Evolutionary conservation across 2,888 invertebrate genomes (phyloP), one percentile per base, ranked within the genome.

Genomic region (Heliothis peltigera): DNA sequence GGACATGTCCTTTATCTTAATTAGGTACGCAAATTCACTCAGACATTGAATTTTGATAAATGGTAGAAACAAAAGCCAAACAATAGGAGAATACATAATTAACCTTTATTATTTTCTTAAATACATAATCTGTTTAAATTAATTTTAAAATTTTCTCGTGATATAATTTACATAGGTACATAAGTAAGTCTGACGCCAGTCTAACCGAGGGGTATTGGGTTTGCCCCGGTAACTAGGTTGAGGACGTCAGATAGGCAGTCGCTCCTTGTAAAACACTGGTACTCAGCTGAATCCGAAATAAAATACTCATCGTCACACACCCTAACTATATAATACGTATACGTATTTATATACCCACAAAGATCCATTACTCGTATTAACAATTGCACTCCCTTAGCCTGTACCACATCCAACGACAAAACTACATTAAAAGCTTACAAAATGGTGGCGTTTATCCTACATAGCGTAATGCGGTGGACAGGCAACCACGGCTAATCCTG

Each of bases 401-500:
- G 52, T 44, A 62, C 57, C 43, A 2, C 1, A 25, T 12, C 6
- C 42, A 25, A 22, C 73, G 19, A 55, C 42, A 70, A 35, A 70
- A 39, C 60, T 67, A 70, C 54, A 70, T 67, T 59, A 70, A 74
- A 74, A 70, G 68, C 54, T 55, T 67, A 59, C 49, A 67, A 66
- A 28, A 74, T 39, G 43, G 42, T 60, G 42, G 32, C 61, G 55
- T 73, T 68, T 69, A 64, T 59, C 76, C 60, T 44, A 47, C 58
- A 62, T 64, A 57, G 47, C 49, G 64, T 60, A 72, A 75, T 79
- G 73, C 47, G 69, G 77, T 49, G 49, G 62, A 67, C 62, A 59
- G 47, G 3, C 64, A 54, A 79, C 73, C 77, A 60, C 64, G 69
- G 54, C 64, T 77, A 72, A 77, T 76, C 77, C 69, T 21, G 44